Evolutionary conservation across 2,888 invertebrate species (phyloP).

Genomic region (Erebia ligea): DNA sequence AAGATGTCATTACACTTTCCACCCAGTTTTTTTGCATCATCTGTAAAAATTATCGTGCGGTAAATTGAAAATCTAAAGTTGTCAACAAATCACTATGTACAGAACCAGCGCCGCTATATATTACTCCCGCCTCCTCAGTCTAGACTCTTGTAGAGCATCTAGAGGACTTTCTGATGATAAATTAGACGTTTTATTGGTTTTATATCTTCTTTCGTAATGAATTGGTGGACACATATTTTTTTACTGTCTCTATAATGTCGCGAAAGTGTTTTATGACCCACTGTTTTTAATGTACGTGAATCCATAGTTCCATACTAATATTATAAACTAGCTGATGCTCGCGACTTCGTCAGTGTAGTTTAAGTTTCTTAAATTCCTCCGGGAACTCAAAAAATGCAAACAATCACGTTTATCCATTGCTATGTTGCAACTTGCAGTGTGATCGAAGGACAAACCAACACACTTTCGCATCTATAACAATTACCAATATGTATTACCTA

Average conservation of each 20-base stretch:
- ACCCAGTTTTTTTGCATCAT: constrained; percentile 7
- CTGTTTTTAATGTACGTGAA: not conserved
- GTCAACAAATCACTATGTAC: constrained; percentile 3
- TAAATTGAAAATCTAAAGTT: not conserved
- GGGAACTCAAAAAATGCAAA: too few species aligned
- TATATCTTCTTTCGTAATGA: constrained; percentile 3
- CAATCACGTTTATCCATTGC: too few species aligned
- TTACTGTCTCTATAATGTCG: not conserved
- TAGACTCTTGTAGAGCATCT: constrained; percentile 28
- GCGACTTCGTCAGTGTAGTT: too few species aligned
- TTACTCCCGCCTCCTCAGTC: constrained; percentile 32
- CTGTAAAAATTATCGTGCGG: not conserved
- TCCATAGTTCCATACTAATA: not conserved
- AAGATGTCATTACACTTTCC: constrained; percentile 4
- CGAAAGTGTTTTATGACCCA: not conserved
- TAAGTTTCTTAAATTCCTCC: too few species aligned
- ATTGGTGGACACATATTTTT: not conserved
- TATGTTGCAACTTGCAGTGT: too few species aligned
- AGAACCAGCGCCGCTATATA: constrained; percentile 10
- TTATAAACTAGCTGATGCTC: too few species aligned
- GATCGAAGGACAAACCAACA: too few species aligned
- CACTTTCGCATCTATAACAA: too few species aligned
- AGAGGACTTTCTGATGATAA: constrained; percentile 30
- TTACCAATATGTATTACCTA: too few species aligned
- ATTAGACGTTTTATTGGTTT: constrained; percentile 1